phyloP scores from a whole-genome alignment of 1,140 invertebrate species.

The Drosophila triauraria region DNA sequence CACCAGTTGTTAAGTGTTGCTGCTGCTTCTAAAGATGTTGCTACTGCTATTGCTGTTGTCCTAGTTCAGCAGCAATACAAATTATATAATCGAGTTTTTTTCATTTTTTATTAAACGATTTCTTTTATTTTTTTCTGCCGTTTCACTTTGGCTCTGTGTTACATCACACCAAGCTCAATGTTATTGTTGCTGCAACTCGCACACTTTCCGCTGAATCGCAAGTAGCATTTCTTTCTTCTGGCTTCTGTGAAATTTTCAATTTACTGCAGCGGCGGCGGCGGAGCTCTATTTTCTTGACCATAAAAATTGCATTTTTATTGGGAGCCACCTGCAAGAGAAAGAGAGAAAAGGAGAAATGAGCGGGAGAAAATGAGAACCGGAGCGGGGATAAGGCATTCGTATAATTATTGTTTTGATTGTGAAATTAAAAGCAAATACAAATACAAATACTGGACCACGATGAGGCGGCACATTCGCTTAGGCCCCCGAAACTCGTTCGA shows the following conservation, averaged over 20 bases:
- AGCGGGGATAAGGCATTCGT: constrained; percentile 29
- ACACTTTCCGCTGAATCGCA: constrained; percentile 57
- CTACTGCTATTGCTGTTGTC: constrained; percentile 52
- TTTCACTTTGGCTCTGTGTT: constrained; percentile 75
- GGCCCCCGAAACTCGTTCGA: constrained; percentile 22
- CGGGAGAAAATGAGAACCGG: not conserved
- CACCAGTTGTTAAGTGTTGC: not conserved
- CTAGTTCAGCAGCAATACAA: constrained; percentile 67
- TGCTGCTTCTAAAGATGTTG: constrained; percentile 21
- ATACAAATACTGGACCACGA: constrained; percentile 55
- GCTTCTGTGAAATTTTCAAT: constrained; percentile 63
- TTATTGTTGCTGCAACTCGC: constrained; percentile 17
- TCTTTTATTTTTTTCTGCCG: constrained; percentile 41
- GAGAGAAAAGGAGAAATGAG: constrained; percentile 14
- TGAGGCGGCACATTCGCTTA: constrained; percentile 50
- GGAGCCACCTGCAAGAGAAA: constrained; percentile 33
- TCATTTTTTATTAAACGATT: constrained; percentile 45
- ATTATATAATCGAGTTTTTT: constrained; percentile 71
- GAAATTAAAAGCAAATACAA: constrained; percentile 77
- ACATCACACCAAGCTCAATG: constrained; percentile 59
- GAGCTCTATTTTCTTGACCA: constrained; percentile 74
- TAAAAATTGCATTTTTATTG: constrained; percentile 77
- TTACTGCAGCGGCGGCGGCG: constrained; percentile 58
- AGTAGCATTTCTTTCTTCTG: constrained; percentile 60
- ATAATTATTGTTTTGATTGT: constrained; percentile 64